Evolutionary conservation across 1,140 invertebrate species (phyloP).

Genomic region (Zaprionus kolodkinae): DNA sequence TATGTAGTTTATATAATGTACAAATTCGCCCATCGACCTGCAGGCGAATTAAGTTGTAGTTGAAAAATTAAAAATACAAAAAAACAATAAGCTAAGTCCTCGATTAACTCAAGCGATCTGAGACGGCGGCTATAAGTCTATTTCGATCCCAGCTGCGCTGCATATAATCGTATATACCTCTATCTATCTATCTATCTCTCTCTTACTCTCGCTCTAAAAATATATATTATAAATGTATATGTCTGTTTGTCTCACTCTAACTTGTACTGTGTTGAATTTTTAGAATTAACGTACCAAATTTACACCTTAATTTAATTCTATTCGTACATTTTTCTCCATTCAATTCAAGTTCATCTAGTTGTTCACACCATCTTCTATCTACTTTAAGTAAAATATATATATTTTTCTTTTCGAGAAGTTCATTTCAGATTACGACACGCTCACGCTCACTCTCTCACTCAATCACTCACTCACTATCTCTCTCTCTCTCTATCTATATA

Average conservation of each 20-base stretch:
- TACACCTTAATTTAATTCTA: conserved; percentile 65
- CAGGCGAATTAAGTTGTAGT: conserved; percentile 15
- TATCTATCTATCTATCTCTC: conserved; percentile 34
- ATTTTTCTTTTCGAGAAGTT: conserved; percentile 30
- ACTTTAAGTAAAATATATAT: conserved; percentile 41
- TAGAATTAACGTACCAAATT: conserved; percentile 66
- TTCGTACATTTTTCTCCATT: conserved; percentile 60
- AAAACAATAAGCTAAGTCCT: conserved; percentile 23
- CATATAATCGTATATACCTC: conserved; percentile 17
- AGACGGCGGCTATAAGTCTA: neutral
- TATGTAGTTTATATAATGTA: neutral
- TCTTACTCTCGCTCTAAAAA: conserved; percentile 48
- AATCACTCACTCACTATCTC: conserved; percentile 14
- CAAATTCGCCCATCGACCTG: conserved; percentile 9
- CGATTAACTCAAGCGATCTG: neutral
- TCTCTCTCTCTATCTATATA: conserved; percentile 17
- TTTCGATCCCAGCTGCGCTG: neutral
- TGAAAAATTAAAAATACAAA: neutral
- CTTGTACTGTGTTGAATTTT: conserved; percentile 75
- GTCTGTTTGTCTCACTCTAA: conserved; percentile 72
- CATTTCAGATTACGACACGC: conserved; percentile 27
- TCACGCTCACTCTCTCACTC: conserved; percentile 29
- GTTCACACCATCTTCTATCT: conserved; percentile 43
- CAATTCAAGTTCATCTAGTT: conserved; percentile 63
- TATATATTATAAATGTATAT: conserved; percentile 58